These are phyloP conservation scores for Antheraea mylitta DNA, from an alignment of 1,140 invertebrate genomes.

Conservation along the genomic window DNA sequence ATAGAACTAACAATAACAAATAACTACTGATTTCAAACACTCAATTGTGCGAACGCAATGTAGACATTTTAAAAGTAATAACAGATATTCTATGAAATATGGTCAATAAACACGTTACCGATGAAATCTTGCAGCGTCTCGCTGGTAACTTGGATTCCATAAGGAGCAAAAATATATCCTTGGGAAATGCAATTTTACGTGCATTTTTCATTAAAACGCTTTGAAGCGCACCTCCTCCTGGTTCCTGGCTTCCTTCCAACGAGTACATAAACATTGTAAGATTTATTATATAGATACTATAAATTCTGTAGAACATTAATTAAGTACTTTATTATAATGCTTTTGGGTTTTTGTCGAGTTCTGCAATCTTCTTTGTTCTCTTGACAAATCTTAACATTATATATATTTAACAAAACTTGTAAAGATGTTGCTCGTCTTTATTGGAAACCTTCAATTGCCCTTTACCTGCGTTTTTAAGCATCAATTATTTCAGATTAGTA, in stretches of 20 bases:
- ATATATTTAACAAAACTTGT: neutral
- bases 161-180: constrained; percentile 4
- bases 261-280: neutral
- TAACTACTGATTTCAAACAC: too few species aligned
- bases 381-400: neutral
- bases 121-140: constrained; percentile 1
- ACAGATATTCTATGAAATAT: neutral
- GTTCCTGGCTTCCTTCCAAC: constrained; percentile 21
- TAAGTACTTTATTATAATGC: neutral
- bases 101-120: neutral
- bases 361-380: neutral
- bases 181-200: constrained; percentile 24
- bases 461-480: too few species aligned
- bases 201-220: constrained; percentile 22
- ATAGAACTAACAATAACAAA: too few species aligned
- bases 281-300: neutral
- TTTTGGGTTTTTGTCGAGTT: neutral
- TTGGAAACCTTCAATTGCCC: neutral
- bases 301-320: neutral
- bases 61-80: neutral
- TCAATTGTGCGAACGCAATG: too few species aligned
- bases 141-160: neutral
- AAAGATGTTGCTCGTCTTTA: neutral
- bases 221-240: constrained; percentile 10
- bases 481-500: too few species aligned